Evolutionary conservation across 1,140 invertebrate species (phyloP).

Genomic region (Diachasmimorpha longicaudata): DNA sequence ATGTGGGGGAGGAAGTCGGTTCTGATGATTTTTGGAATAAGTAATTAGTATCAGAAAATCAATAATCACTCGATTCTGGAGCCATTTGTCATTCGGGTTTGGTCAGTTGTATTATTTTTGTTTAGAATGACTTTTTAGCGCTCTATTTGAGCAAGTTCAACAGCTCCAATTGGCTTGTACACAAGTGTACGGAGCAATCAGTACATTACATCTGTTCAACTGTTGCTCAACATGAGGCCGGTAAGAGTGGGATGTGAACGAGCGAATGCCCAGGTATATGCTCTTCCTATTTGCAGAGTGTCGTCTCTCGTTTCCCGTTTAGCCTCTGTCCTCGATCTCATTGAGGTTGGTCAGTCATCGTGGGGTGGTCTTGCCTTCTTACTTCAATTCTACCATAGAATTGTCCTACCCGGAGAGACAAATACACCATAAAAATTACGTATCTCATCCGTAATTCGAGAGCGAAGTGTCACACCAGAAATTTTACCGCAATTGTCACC

Average conservation of each 20-base stretch:
- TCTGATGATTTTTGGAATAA: no score
- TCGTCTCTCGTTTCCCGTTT: not conserved
- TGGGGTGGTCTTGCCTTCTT: not conserved
- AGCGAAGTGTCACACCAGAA: no score
- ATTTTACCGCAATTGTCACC: no score
- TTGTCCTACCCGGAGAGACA: no score
- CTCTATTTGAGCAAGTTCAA: not conserved
- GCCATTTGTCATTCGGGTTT: no score
- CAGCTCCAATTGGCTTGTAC: not conserved
- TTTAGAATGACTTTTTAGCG: not conserved
- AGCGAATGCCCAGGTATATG: not conserved
- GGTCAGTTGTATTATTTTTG: not conserved
- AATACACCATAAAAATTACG: no score
- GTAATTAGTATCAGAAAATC: no score
- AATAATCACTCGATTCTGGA: no score
- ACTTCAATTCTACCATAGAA: not conserved
- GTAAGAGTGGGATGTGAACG: not conserved
- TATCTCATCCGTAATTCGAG: no score
- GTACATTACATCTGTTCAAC: not conserved
- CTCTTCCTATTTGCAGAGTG: constrained; percentile 1
- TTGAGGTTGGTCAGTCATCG: constrained; percentile 11
- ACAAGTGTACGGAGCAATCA: not conserved
- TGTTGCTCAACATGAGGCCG: constrained; percentile 6
- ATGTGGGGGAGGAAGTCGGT: no score
- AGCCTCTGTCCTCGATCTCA: constrained; percentile 5